Evolutionary conservation across 2,888 invertebrate species (phyloP).

Genomic region (Lissocephala sabroskyi): DNA sequence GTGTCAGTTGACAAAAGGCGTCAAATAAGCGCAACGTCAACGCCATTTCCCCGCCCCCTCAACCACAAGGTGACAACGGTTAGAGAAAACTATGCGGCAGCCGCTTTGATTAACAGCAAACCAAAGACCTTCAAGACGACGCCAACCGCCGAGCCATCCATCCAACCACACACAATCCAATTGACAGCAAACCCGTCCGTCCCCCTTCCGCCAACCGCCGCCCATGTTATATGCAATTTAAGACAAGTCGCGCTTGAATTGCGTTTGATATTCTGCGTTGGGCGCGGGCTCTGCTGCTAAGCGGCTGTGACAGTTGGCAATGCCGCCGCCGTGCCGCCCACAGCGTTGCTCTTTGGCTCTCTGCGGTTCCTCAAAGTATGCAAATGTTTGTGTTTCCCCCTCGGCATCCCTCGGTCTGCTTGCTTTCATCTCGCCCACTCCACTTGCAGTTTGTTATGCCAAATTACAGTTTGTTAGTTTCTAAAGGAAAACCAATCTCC

Average conservation of each 20-base stretch:
- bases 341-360: too few species aligned
- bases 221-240: not conserved
- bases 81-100: conserved; percentile 3
- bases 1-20: too few species aligned
- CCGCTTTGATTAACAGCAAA: not conserved
- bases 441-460: too few species aligned
- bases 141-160: conserved; percentile 11
- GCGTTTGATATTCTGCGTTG: not conserved
- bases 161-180: conserved; percentile 18
- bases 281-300: not conserved
- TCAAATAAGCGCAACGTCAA: too few species aligned
- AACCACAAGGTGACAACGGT: conserved; percentile 2
- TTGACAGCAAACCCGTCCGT: not conserved
- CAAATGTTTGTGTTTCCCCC: not conserved
- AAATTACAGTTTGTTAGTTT: too few species aligned
- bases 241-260: not conserved
- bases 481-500: too few species aligned
- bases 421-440: too few species aligned
- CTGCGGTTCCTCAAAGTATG: not conserved
- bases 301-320: not conserved
- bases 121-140: too few species aligned
- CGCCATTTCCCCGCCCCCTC: too few species aligned
- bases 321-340: not conserved
- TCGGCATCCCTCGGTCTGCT: too few species aligned
- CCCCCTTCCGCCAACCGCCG: not conserved